Evolutionary conservation across 2,888 invertebrate genomes (phyloP), one percentile per base, ranked within the genome.

Genomic region (Byasa hedistus): DNA sequence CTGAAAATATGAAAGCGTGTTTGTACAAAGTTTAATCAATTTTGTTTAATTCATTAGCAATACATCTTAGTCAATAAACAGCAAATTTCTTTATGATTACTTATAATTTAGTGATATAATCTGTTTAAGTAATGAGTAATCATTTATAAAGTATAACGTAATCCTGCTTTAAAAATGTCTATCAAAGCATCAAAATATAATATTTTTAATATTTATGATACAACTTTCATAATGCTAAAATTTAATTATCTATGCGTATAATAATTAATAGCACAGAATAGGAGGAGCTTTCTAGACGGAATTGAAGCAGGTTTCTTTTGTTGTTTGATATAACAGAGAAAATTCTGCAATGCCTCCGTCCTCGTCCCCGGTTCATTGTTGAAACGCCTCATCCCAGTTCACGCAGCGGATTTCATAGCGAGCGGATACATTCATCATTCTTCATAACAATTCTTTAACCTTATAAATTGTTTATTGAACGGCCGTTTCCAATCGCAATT

Each of bases 231-330:
- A 66, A 74, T 83, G 85, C 82, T 85, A 70, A 73, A 81, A 84
- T 82, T 82, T 87, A 88, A 90, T 89, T 88, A 89, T 88, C 79
- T 79, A 79, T 84, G 83, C 83, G 83, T 80, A 75, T 82, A 83
- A 85, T 90, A 89, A 89, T 89, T 89, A 87, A 88, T 87, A 84
- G 83, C 82, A 89, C 87, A 89, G 89, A 87, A 87, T 86, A 79
- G 79, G 77, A 78, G 71, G 75, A 79, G 82, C 80, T 79, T 72
- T 71, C 75, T 81, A 84, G 82, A 80, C 82, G 82, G 82, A 81
- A 80, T 83, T 83, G 83, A 81, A 76, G 80, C 77, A 75, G 77
- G 76, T 77, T 81, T 71, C 82, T 74, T 86, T 90, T 90, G 86
- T 87, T 86, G 82, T 84, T 75, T 79, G 73, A 82, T 76, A 84